Evolutionary conservation across 2,888 invertebrate species (phyloP), one percentile per base, ranked within the genome.

Genomic region (Adineta ricciae): DNA sequence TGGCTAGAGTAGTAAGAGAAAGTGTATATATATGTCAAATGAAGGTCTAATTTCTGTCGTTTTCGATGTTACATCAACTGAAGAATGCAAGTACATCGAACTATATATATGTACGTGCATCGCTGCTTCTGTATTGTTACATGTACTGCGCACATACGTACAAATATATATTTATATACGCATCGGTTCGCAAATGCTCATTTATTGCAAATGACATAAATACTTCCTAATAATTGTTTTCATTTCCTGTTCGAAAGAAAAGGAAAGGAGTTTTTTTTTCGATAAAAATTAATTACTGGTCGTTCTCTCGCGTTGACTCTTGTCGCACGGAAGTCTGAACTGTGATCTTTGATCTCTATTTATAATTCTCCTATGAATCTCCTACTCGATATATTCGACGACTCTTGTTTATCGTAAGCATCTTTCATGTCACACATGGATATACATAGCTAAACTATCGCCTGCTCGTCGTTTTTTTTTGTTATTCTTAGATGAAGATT

Each of bases 11-110:
- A 64, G 64, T 64, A 64, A 64, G 32, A 64, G 64, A 64, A 64
- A 64, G 64, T 64, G 64, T 64, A 64, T 64, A 64, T 64, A 27
- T 64, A 64, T 64, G 64, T 64, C 64, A 64, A 27, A 64, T 14
- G 64, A 64, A 64, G 64, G 64, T 64, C 64, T 64, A 64, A 64
- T 64, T 64, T 64, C 32, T 64, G 64, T 64, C 64, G 32, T 64
- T 64, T 64, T 64, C 32, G 64, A 64, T 64, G 64, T 64, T 64
- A 64, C 64, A 64, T 64, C 32, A 5, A 46, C 27, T 64, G 64
- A 64, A 64, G 64, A 64, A 64, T 64, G 64, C 64, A 64, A 64
- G 64, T 64, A 64, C 14, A 64, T 14, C 27, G 16, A 64, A 64
- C 32, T 64, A 32, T 32, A 27, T 64, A 32, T 64, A 32, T 32